Evolutionary conservation across 2,797 vertebrate genomes (phyloP).

Genomic region (Neomorphus geoffroyi): DNA sequence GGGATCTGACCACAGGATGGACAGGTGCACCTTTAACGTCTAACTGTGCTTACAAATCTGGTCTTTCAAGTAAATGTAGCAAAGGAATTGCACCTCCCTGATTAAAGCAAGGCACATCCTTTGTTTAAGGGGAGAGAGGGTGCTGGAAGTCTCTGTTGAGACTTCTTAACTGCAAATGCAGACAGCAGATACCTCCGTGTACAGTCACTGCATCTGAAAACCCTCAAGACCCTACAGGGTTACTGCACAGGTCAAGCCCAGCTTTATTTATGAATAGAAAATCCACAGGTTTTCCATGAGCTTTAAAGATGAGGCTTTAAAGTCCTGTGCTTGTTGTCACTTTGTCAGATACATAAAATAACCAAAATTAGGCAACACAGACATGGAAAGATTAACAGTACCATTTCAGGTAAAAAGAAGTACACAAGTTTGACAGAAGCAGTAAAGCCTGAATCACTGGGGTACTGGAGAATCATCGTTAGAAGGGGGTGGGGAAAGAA

Average conservation of each 20-base stretch:
- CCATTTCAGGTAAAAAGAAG: background rate
- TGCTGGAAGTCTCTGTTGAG: background rate
- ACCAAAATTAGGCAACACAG: background rate
- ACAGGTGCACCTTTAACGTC: background rate
- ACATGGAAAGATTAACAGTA: background rate
- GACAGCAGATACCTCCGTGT: background rate
- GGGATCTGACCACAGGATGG: background rate
- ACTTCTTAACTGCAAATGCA: background rate
- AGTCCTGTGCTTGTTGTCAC: background rate
- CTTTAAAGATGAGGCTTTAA: background rate
- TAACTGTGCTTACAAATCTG: background rate
- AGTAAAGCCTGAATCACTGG: background rate
- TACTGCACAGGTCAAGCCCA: background rate
- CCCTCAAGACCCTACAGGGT: background rate
- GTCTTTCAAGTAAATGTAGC: background rate
- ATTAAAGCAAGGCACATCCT: background rate
- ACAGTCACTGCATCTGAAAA: background rate
- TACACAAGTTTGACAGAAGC: background rate
- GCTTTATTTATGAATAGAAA: background rate
- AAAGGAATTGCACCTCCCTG: background rate
- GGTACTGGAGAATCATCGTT: fast-evolving
- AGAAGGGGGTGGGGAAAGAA: fast-evolving
- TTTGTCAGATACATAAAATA: background rate
- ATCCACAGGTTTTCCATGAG: background rate
- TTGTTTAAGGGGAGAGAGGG: background rate